Conservation (phyloP, 2,888 invertebrate species). For the Gerris lacustris region DNA sequence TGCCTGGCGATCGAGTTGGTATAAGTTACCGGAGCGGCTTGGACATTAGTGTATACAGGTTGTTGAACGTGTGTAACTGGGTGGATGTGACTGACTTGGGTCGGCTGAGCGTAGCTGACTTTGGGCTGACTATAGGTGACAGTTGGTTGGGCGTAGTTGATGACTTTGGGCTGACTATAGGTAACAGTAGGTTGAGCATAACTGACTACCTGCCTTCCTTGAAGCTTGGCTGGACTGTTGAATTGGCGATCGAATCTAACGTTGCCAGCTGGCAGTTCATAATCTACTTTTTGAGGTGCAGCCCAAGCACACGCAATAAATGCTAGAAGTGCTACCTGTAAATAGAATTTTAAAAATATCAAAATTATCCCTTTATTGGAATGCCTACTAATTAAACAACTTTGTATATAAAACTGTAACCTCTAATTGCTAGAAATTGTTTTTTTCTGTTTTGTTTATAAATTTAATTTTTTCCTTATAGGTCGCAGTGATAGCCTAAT, state of each 20-base stretch:
- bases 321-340: slow-evolving; percentile 13
- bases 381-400: too few species aligned
- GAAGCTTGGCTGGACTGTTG: not conserved
- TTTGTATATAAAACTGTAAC: too few species aligned
- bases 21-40: not conserved
- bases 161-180: not conserved
- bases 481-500: too few species aligned
- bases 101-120: slow-evolving; percentile 9
- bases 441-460: too few species aligned
- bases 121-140: slow-evolving; percentile 2
- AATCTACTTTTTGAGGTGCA: not conserved
- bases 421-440: too few species aligned
- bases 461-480: too few species aligned
- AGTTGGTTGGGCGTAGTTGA: not conserved
- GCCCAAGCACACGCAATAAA: slow-evolving; percentile 8
- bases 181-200: not conserved
- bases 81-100: not conserved
- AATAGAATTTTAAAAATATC: not conserved
- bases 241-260: not conserved
- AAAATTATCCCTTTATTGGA: not conserved
- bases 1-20: not conserved
- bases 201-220: slow-evolving; percentile 1
- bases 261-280: not conserved
- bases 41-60: not conserved
- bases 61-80: not conserved